phyloP scores from a whole-genome alignment of 1,140 invertebrate species.

The Aphaenogaster ashmeadi region DNA sequence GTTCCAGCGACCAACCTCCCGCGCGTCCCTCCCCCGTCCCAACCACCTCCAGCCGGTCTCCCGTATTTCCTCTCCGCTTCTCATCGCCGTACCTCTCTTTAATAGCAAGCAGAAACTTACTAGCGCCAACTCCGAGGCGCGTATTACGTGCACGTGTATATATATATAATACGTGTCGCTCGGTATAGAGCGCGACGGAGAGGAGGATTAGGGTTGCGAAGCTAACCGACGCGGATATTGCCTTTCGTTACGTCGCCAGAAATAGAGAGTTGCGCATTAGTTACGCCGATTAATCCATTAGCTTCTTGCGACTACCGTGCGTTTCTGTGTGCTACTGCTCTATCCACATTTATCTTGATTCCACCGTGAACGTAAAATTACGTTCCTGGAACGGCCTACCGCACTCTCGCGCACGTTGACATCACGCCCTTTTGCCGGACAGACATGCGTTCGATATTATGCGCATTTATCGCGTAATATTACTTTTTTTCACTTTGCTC shows the following conservation, averaged over 20 bases:
- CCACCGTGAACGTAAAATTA: background rate
- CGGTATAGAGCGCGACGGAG: no score
- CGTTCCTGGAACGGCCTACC: conserved; percentile 4
- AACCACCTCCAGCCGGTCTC: conserved; percentile 1
- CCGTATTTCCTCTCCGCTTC: conserved; percentile 67
- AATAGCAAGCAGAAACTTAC: conserved; percentile 63
- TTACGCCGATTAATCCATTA: conserved; percentile 55
- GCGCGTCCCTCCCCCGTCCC: background rate
- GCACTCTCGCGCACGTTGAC: background rate
- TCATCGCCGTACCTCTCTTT: conserved; percentile 65
- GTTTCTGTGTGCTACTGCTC: background rate
- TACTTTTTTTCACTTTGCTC: background rate
- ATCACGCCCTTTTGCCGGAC: background rate
- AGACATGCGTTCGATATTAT: background rate
- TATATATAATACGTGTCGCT: conserved; percentile 25
- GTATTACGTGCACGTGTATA: background rate
- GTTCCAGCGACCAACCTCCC: conserved; percentile 29
- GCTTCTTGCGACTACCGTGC: background rate
- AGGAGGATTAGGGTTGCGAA: conserved; percentile 33
- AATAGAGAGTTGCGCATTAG: conserved; percentile 52
- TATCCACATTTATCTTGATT: conserved; percentile 32
- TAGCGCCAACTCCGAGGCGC: conserved; percentile 25
- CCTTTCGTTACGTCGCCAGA: conserved; percentile 42
- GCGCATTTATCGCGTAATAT: background rate
- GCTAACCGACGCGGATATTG: conserved; percentile 40